phyloP scores from a whole-genome alignment of 2,113 vertebrate species.

The Silurus meridionalis region DNA sequence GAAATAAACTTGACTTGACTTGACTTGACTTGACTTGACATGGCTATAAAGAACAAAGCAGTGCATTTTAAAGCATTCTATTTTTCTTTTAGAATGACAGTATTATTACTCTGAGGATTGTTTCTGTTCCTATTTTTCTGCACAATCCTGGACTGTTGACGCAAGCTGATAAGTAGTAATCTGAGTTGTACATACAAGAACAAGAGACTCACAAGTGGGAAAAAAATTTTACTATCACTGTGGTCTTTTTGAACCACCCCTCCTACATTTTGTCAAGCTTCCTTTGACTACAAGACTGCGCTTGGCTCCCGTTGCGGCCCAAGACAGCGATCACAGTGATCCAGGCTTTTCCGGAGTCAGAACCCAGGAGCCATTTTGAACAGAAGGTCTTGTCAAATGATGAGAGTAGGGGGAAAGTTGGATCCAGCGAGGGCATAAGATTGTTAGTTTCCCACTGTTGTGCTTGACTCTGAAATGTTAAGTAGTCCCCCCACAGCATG shows the following conservation, averaged over 20 bases:
- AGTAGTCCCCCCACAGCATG: conserved; percentile 14
- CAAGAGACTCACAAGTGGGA: background rate
- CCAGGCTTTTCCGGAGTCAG: conserved; percentile 15
- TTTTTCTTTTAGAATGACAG: background rate
- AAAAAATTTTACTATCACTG: background rate
- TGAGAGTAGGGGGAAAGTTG: conserved; percentile 28
- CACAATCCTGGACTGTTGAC: background rate
- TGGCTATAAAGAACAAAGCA: too few species aligned
- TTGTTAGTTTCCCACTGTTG: conserved; percentile 42
- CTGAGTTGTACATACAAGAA: background rate
- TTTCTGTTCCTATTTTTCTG: background rate
- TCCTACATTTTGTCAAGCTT: background rate
- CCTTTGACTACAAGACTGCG: background rate
- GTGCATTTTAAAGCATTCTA: too few species aligned
- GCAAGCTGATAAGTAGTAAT: background rate
- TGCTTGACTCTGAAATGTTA: conserved; percentile 41
- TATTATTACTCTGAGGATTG: background rate
- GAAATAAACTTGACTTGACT: too few species aligned
- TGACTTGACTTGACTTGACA: too few species aligned
- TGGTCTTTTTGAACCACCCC: background rate
- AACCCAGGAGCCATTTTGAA: conserved; percentile 1
- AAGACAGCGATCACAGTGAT: conserved; percentile 27
- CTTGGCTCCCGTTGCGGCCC: background rate
- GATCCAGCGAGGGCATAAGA: conserved; percentile 8
- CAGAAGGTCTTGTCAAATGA: conserved; percentile 15